Evolutionary conservation across 2,113 vertebrate species (phyloP).

Genomic region (Physeter macrocephalus): DNA sequence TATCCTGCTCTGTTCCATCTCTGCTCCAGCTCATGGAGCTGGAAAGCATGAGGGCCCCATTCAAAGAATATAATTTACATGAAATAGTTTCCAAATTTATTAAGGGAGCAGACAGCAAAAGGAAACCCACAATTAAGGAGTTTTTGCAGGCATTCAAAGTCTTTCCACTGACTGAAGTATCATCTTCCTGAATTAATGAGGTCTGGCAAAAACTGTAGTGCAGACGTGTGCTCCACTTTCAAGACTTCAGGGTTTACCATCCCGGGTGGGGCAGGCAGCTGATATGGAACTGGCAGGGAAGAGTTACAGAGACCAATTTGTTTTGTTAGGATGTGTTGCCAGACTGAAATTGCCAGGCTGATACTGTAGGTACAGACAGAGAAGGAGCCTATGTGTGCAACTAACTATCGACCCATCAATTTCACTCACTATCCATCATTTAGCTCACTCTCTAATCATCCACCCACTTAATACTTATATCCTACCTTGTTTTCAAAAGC

Average conservation of each 20-base stretch:
- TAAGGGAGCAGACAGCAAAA: constrained; percentile 30
- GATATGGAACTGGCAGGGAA: neutral
- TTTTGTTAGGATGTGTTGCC: neutral
- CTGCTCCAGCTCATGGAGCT: neutral
- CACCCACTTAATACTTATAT: too few relatives aligned
- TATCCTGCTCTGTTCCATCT: neutral
- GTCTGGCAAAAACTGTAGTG: neutral
- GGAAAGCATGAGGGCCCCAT: neutral
- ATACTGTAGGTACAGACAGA: neutral
- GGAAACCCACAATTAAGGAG: constrained; percentile 44
- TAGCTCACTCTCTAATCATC: neutral
- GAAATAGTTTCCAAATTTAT: constrained; percentile 56
- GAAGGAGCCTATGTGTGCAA: rapidly evolving
- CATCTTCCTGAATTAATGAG: constrained; percentile 52
- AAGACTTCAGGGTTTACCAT: neutral
- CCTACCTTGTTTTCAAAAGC: neutral
- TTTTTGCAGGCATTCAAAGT: neutral
- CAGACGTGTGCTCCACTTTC: neutral
- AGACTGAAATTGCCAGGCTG: neutral
- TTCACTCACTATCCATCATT: neutral
- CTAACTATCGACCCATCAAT: rapidly evolving
- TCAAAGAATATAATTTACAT: constrained; percentile 25
- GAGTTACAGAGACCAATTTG: too few relatives aligned
- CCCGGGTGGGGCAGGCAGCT: neutral
- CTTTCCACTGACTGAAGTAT: constrained; percentile 37